Evolutionary conservation across 2,888 invertebrate genomes (phyloP), one percentile per base, ranked within the genome.

Genomic region (Allacma fusca): DNA sequence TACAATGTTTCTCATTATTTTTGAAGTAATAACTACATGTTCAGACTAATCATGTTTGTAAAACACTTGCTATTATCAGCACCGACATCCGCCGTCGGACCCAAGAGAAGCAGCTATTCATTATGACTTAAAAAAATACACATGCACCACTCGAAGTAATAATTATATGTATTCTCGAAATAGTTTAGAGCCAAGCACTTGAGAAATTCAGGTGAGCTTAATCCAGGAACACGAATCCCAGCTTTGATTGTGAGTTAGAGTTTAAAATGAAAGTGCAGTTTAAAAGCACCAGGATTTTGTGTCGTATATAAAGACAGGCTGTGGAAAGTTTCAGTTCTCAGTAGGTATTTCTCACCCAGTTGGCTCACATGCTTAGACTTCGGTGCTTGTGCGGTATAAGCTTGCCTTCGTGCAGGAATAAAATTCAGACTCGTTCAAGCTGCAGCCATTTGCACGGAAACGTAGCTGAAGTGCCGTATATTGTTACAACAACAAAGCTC

Each of bases 301-400:
- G 40, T 40, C 40, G 28, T 19, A 68, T 74, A 71, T 65, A 76
- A 76, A 64, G 64, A 71, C 71, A 28, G 70, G 71, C 70, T 71
- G 69, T 65, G 76, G 64, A 67, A 44, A 65, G 29, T 68, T 24
- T 68, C 34, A n/a, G 34, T 21, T 65, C 57, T 67, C 73, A 78
- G 78, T 78, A 78, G 67, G 57, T 24, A 75, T 67, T 71, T 75
- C 75, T 72, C 75, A 78, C 70, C 72, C 75, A 71, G 78, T 75
- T 64, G 64, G 78, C 65, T 65, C 75, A 72, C 78, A 59, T 57
- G 73, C 69, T 64, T 68, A 50, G 50, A 13, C 50, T 13, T 50
- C 50, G n/a, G 50, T 50, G 50, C 50, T 50, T n/a, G 50, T n/a
- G 50, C n/a, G 50, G 50, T 13, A 50, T 2, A 50, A 50, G 50